Conservation (phyloP, 1,140 invertebrate genomes). For the Tetramorium simillimum region DNA sequence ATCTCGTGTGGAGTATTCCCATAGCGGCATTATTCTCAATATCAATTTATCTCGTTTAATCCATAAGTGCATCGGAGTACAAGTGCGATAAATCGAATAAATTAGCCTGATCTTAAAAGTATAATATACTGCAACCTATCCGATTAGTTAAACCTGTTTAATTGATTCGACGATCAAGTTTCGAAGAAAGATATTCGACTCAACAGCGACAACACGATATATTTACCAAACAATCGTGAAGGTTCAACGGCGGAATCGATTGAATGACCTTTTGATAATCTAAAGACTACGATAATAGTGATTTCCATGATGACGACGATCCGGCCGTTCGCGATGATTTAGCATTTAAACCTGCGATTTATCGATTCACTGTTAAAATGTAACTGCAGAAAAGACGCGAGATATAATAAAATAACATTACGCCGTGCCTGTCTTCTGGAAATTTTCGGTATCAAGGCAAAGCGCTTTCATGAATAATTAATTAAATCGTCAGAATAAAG, state of each 20-base stretch:
- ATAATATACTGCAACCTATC: not conserved
- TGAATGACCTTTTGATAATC: not conserved
- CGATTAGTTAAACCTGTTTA: not conserved
- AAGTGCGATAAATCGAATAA: constrained; percentile 7
- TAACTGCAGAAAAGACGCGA: not conserved
- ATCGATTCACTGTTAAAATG: constrained; percentile 32
- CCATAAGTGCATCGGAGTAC: not conserved
- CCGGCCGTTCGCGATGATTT: not conserved
- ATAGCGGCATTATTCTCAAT: constrained; percentile 15
- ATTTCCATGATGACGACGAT: constrained; percentile 21
- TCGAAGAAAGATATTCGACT: not conserved
- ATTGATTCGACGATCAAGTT: not conserved
- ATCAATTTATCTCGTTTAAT: constrained; percentile 54
- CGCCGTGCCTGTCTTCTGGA: not conserved
- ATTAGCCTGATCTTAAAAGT: not conserved
- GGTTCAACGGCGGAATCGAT: not conserved
- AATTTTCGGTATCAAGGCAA: not conserved
- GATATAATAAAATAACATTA: not conserved
- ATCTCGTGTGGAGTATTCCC: not conserved
- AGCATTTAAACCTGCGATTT: constrained; percentile 17
- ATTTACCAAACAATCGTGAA: constrained; percentile 45
- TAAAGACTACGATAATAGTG: not conserved
- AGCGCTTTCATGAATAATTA: constrained; percentile 28
- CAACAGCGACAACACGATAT: not conserved
- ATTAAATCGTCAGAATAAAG: constrained; percentile 25